Conservation (phyloP, 2,797 vertebrate genomes). For the Tinamus major region DNA sequence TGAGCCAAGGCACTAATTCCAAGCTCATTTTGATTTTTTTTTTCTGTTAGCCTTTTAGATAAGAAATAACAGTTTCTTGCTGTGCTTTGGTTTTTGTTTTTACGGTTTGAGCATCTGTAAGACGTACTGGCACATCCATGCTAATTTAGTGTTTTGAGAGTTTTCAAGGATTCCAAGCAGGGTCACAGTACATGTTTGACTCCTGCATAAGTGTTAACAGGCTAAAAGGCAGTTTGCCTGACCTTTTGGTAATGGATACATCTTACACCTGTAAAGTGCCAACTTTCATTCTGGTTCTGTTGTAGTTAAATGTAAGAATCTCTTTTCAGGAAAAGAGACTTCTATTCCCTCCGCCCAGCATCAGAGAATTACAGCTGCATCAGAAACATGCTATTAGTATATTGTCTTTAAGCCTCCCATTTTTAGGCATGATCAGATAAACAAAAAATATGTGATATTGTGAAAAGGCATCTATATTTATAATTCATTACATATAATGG, state of each 20-base stretch:
- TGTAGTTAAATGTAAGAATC: not conserved
- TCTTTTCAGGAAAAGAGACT: not conserved
- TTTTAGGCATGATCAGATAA: conserved; percentile 33
- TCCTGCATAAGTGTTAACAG: not conserved
- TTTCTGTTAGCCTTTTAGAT: not conserved
- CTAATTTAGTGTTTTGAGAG: not conserved
- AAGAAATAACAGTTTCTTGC: not conserved
- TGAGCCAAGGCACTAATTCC: not conserved
- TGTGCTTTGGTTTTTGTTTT: not conserved
- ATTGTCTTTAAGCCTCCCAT: not conserved
- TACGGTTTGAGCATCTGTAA: not conserved
- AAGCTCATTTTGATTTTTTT: not conserved
- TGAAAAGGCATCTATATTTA: not conserved
- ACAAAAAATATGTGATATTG: not conserved
- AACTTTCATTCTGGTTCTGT: not conserved
- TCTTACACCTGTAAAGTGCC: not conserved
- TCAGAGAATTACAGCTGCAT: not conserved
- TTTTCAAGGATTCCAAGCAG: not conserved
- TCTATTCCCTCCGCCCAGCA: not conserved
- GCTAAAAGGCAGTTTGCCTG: not conserved
- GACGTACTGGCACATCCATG: not conserved
- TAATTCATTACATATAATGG: not conserved
- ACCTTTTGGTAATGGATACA: not conserved
- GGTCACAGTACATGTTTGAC: rapidly evolving
- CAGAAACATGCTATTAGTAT: not conserved